Evolutionary conservation across 2,888 invertebrate species (phyloP).

Genomic region (Macaria liturata): DNA sequence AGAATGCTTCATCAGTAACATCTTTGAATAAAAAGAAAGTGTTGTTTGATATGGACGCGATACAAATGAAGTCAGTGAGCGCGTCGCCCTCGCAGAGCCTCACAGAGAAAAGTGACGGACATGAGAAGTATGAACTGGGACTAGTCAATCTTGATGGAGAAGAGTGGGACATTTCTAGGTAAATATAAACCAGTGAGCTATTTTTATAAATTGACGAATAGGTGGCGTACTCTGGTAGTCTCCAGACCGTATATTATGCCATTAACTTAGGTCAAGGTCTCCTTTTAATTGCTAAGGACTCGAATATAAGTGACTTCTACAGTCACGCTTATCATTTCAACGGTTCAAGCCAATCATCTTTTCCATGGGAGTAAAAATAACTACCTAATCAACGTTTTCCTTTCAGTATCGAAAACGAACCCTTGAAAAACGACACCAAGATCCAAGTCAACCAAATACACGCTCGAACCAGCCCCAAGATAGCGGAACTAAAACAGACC

Average conservation of each 20-base stretch:
- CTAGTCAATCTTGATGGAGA: conserved; percentile 72
- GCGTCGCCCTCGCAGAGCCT: conserved; percentile 78
- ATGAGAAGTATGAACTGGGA: conserved; percentile 66
- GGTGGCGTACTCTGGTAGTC: no score
- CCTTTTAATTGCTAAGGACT: no score
- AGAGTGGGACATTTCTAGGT: conserved; percentile 83
- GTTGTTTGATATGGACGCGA: conserved; percentile 84
- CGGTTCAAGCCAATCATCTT: no score
- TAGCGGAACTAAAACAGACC: conserved; percentile 80
- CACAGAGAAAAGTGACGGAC: conserved; percentile 66
- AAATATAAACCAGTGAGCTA: conserved; percentile 20
- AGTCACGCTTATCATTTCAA: no score
- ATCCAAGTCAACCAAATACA: conserved; percentile 72
- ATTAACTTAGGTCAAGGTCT: no score
- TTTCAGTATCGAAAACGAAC: conserved; percentile 74
- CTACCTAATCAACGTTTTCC: no score
- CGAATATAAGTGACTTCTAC: no score
- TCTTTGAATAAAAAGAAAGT: conserved; percentile 85
- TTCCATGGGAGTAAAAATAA: no score
- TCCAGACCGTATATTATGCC: no score
- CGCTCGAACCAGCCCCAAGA: conserved; percentile 78
- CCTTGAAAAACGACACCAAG: conserved; percentile 56
- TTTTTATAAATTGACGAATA: no score
- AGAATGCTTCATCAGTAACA: conserved; percentile 80
- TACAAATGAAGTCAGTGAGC: conserved; percentile 79